Percentiles rank a stretch among this genome's conserved stretches.
These are phyloP conservation scores for Dryococelus australis DNA, from an alignment of 2,888 invertebrate species.

Conservation along the genomic window DNA sequence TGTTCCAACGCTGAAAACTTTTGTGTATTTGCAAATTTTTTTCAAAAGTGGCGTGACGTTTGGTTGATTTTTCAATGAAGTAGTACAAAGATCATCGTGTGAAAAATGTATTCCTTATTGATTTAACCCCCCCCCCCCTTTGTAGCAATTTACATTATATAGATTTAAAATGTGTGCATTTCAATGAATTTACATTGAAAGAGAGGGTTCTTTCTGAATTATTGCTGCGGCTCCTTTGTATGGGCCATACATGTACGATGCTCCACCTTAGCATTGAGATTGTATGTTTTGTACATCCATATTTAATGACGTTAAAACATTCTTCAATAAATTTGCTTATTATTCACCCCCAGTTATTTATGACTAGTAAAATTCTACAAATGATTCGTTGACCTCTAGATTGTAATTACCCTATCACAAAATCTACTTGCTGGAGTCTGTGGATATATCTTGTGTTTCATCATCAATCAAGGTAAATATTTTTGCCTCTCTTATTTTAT, in stretches of 20 bases:
- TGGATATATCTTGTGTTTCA: conserved; percentile 22
- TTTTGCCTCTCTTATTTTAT: neutral
- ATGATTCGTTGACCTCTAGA: neutral
- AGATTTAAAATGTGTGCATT: neutral
- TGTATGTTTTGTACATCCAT: conserved; percentile 12
- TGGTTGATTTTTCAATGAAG: conserved; percentile 26
- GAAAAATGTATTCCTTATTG: conserved; percentile 18
- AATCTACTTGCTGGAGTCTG: neutral
- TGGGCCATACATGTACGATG: neutral
- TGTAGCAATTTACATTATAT: neutral
- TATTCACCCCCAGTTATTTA: neutral
- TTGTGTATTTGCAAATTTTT: neutral
- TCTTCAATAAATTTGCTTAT: neutral
- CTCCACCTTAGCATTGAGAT: conserved; percentile 17
- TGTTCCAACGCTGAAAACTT: neutral
- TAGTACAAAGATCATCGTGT: neutral
- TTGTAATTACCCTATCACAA: neutral
- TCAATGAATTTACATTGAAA: neutral
- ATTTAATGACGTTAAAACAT: too few species aligned
- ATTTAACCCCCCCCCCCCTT: neutral
- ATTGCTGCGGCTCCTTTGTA: conserved; percentile 1
- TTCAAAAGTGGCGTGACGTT: neutral
- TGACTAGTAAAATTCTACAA: neutral
- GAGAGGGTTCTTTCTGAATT: neutral
- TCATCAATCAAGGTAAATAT: neutral